Percentiles rank a stretch among this genome's conserved stretches.
phyloP scores from a whole-genome alignment of 2,797 vertebrate genomes.

The Parotocinclus haroldoi region DNA sequence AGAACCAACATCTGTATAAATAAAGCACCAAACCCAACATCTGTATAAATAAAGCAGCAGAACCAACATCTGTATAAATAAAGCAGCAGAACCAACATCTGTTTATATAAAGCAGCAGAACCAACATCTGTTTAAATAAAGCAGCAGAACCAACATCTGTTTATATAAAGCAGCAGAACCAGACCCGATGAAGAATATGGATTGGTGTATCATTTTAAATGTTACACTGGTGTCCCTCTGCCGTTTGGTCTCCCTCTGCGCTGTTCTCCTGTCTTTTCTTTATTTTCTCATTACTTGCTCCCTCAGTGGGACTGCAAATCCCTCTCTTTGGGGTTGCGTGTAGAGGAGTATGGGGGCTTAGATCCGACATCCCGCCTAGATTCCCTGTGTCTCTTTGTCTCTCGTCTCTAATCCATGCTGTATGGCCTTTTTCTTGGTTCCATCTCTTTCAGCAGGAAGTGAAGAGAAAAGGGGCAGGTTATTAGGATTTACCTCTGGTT shows the following conservation, averaged over 20 bases:
- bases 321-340: constrained; percentile 70
- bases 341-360: constrained; percentile 69
- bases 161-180: no score
- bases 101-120: no score
- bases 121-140: no score
- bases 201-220: no score
- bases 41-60: no score
- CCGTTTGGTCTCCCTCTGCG: constrained; percentile 36
- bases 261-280: constrained; percentile 11
- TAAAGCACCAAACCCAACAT: no score
- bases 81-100: no score
- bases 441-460: constrained; percentile 48
- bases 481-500: constrained; percentile 57
- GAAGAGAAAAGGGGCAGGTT: constrained; percentile 44
- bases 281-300: constrained; percentile 49
- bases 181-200: no score
- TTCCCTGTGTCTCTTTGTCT: constrained; percentile 65
- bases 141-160: no score
- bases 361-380: constrained; percentile 63
- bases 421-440: constrained; percentile 45
- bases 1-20: no score
- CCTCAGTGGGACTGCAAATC: constrained; percentile 68
- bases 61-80: no score
- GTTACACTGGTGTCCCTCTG: neutral
- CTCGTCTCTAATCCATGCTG: constrained; percentile 43